Evolutionary conservation across 2,888 invertebrate species (phyloP), one percentile per base, ranked within the genome.

Genomic region (Monoplex corrugatus): DNA sequence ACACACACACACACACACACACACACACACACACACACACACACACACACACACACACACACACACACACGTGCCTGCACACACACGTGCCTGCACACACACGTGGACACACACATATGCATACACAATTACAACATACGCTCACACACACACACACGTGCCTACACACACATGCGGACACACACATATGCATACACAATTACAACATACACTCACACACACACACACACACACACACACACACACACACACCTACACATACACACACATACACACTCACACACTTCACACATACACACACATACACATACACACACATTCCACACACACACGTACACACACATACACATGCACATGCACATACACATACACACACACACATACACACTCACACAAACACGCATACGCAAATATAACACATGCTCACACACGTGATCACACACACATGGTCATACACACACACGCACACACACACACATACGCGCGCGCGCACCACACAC

Each of bases 401-500:
- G 28, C 68, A 68, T 28, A 68, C 68, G 28, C 68, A 68, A n/a
- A n/a, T n/a, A n/a, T n/a, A 10, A 68, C 68, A 68, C 68, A 68
- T 28, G n/a, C n/a, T n/a, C n/a, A n/a, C n/a, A n/a, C n/a, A n/a
- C n/a, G n/a, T n/a, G n/a, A n/a, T n/a, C n/a, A n/a, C n/a, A n/a
- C n/a, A n/a, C n/a, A n/a, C n/a, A n/a, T n/a, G n/a, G n/a, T n/a
- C n/a, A n/a, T n/a, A 75, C 75, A 35, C 68, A 68, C 68, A 68
- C 68, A 68, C 68, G 28, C 68, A 68, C 68, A 68, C 68, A 68
- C 68, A 68, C 68, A 68, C 68, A 68, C 68, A 68, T n/a, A n/a
- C n/a, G n/a, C n/a, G n/a, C n/a, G n/a, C n/a, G n/a, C n/a, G n/a
- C n/a, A n/a, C n/a, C 68, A 68, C 68, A 68, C 68, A 68, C 68